Percentiles rank a stretch among this genome's conserved stretches.
phyloP scores from a whole-genome alignment of 2,888 invertebrate genomes.

The Sphecodes monilicornis region DNA sequence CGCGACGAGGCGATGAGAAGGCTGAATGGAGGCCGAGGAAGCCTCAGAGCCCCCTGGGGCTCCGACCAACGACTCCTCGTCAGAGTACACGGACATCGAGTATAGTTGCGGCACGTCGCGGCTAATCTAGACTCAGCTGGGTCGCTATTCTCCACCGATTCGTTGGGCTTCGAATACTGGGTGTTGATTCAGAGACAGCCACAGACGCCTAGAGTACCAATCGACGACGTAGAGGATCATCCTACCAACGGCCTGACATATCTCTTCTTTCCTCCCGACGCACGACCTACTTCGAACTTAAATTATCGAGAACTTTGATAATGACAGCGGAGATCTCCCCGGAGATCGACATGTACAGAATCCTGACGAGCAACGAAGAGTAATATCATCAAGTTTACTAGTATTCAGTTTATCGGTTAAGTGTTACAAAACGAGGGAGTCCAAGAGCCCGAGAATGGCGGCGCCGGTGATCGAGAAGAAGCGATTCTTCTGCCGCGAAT shows the following conservation, averaged over 20 bases:
- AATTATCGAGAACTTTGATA: slow-evolving; percentile 32
- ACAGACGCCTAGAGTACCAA: slow-evolving; percentile 18
- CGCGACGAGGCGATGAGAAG: slow-evolving; percentile 80
- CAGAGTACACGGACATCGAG: slow-evolving; percentile 62
- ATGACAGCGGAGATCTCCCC: slow-evolving; percentile 23
- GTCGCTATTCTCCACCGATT: slow-evolving; percentile 1
- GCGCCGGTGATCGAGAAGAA: slow-evolving; percentile 87
- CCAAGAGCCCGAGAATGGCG: slow-evolving; percentile 76
- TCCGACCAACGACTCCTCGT: slow-evolving; percentile 75
- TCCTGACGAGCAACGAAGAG: slow-evolving; percentile 31
- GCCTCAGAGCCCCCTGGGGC: slow-evolving; percentile 83
- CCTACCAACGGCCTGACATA: slow-evolving; percentile 39
- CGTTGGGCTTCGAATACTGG: not conserved
- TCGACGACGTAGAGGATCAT: not conserved
- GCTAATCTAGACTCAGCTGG: slow-evolving; percentile 48
- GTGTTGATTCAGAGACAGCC: not conserved
- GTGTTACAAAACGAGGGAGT: not conserved
- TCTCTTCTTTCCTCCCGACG: slow-evolving; percentile 1
- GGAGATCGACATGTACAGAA: slow-evolving; percentile 20
- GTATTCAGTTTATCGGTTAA: slow-evolving; percentile 8
- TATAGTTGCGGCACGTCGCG: slow-evolving; percentile 49
- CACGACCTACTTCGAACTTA: slow-evolving; percentile 6
- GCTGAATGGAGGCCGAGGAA: slow-evolving; percentile 83
- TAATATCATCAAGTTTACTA: not conserved
- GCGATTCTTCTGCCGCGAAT: slow-evolving; percentile 95